These are phyloP conservation scores for Lepidocyrtinus sp. DNA, from an alignment of 2,888 invertebrate species.

Conservation along the genomic window DNA sequence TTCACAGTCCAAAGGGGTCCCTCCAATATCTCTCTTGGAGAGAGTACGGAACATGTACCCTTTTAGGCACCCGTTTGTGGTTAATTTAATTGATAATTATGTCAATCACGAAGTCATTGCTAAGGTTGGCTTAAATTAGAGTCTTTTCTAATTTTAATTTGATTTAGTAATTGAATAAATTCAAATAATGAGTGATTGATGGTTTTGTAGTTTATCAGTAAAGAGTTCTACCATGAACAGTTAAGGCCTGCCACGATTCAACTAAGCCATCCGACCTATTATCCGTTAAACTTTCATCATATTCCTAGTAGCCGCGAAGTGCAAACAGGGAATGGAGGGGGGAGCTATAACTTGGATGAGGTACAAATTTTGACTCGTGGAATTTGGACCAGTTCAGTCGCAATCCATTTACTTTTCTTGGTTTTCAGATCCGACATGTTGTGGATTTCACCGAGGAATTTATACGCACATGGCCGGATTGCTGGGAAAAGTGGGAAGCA, in stretches of 20 bases:
- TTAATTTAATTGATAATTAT: conserved; percentile 86
- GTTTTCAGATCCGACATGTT: conserved; percentile 68
- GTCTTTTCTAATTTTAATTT: conserved; percentile 21
- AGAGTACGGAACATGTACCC: conserved; percentile 86
- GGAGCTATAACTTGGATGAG: conserved; percentile 86
- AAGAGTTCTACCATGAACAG: conserved; percentile 85
- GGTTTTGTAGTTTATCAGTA: conserved; percentile 78
- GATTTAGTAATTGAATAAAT: neutral
- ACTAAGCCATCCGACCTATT: conserved; percentile 80
- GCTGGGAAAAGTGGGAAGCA: conserved; percentile 76
- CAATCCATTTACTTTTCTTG: conserved; percentile 22
- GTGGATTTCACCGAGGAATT: conserved; percentile 43
- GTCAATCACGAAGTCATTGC: conserved; percentile 86
- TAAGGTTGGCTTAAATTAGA: conserved; percentile 72
- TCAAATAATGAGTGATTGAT: conserved; percentile 1
- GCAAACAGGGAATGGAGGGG: conserved; percentile 81
- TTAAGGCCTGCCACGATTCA: conserved; percentile 75
- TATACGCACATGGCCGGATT: conserved; percentile 81
- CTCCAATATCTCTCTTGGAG: conserved; percentile 80
- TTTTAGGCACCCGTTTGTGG: conserved; percentile 81
- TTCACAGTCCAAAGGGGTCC: conserved; percentile 12
- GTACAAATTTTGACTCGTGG: too few species aligned
- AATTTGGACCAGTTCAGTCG: too few species aligned
- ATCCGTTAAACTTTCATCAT: conserved; percentile 82
- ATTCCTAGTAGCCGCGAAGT: conserved; percentile 85